A percentile compares a stretch with the other conserved stretches of the same genome.
Conservation (phyloP, 2,888 invertebrate species). For the Thymelicus sylvestris region DNA sequence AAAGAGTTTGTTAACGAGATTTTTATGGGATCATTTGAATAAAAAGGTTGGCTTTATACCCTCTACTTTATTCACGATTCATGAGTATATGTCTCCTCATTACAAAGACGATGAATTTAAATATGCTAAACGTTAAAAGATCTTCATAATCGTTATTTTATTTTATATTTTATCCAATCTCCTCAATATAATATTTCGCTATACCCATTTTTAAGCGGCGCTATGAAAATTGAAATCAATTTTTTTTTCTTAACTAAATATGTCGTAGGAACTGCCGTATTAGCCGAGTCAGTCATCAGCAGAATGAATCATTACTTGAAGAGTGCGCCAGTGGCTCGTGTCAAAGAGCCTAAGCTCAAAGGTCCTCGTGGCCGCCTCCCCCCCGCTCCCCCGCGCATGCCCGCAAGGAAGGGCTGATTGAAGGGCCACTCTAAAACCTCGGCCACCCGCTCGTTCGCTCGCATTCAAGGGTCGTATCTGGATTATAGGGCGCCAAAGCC, state of each 20-base stretch:
- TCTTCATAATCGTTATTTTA: no score
- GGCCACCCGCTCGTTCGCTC: constrained; percentile 82
- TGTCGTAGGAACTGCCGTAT: constrained; percentile 69
- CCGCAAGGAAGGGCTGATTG: constrained; percentile 81
- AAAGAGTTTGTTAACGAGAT: constrained; percentile 56
- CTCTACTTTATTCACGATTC: neutral
- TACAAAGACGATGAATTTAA: no score
- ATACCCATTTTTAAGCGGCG: constrained; percentile 41
- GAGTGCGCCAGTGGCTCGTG: constrained; percentile 83
- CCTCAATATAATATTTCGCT: no score
- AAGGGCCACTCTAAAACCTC: constrained; percentile 83
- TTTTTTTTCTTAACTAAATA: constrained; percentile 67
- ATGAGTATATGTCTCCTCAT: neutral
- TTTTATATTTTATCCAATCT: no score
- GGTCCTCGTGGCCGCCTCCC: constrained; percentile 68
- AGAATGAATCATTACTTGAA: constrained; percentile 85
- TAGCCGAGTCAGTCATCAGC: constrained; percentile 83
- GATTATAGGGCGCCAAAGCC: constrained; percentile 83
- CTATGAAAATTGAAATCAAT: constrained; percentile 60
- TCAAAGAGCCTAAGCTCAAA: constrained; percentile 83
- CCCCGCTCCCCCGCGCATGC: constrained; percentile 57
- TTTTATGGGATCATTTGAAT: neutral
- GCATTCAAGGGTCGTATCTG: constrained; percentile 82
- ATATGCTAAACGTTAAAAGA: no score
- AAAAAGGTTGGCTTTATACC: neutral